Percentiles rank a stretch among this genome's conserved stretches.
Conservation (phyloP, 1,140 invertebrate genomes). For the Cotesia glomerata region DNA sequence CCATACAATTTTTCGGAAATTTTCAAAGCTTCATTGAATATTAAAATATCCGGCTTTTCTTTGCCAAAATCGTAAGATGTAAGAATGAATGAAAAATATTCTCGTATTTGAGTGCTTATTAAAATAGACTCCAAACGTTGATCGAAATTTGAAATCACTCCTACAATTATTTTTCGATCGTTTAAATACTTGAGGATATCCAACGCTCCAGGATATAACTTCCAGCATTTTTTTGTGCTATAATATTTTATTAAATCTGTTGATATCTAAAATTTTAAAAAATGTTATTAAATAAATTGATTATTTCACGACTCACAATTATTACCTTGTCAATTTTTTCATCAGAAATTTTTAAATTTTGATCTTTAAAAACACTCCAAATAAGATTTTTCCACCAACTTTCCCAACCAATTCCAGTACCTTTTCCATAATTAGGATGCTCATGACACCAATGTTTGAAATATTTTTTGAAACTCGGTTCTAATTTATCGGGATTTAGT, state of each 20-base stretch:
- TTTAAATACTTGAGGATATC: constrained; percentile 70
- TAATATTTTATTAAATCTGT: constrained; percentile 62
- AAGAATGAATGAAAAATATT: constrained; percentile 81
- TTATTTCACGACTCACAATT: constrained; percentile 16
- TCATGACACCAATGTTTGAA: constrained; percentile 69
- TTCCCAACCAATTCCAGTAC: constrained; percentile 73
- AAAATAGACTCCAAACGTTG: constrained; percentile 76
- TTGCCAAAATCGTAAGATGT: constrained; percentile 76
- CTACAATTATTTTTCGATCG: constrained; percentile 65
- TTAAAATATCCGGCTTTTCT: constrained; percentile 76
- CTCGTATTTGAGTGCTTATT: constrained; percentile 66
- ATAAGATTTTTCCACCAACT: constrained; percentile 83
- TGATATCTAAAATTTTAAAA: constrained; percentile 48
- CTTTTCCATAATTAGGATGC: constrained; percentile 82
- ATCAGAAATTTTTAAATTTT: constrained; percentile 37
- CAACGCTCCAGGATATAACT: constrained; percentile 68
- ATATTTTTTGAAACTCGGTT: constrained; percentile 69
- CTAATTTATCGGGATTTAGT: constrained; percentile 66
- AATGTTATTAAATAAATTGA: no score
- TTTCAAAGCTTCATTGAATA: constrained; percentile 76
- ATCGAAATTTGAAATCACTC: constrained; percentile 90
- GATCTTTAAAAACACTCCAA: constrained; percentile 68
- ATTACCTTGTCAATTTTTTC: constrained; percentile 49
- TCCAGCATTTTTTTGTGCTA: constrained; percentile 74
- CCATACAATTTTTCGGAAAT: constrained; percentile 47